A percentile compares a stretch with the other conserved stretches of the same genome.
Evolutionary conservation across 1,140 invertebrate genomes (phyloP).

Genomic region (Neuroterus valhalla): DNA sequence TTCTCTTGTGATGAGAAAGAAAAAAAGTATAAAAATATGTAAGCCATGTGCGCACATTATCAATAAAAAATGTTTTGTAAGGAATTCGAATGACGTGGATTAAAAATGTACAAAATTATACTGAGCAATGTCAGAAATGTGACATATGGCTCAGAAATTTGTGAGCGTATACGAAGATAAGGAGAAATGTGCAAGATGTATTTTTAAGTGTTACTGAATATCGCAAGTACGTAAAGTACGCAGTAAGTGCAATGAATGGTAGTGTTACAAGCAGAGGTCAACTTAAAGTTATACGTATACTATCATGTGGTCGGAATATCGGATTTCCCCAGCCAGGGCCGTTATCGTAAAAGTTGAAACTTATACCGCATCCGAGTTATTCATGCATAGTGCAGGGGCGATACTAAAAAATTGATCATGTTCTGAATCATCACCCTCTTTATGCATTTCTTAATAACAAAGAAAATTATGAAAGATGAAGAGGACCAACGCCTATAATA

Average conservation of each 20-base stretch:
- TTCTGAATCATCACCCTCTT: no score
- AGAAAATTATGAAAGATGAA: not conserved
- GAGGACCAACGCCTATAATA: no score
- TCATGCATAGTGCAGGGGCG: constrained; percentile 16
- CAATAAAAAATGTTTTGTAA: no score
- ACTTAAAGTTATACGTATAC: not conserved
- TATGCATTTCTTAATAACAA: not conserved
- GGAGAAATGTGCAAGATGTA: not conserved
- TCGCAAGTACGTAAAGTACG: not conserved
- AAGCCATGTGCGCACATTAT: no score
- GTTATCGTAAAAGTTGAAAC: constrained; percentile 23
- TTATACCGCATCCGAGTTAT: not conserved
- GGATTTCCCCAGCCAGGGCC: constrained; percentile 2
- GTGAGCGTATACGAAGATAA: not conserved
- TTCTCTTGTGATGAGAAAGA: no score
- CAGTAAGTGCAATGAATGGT: constrained; percentile 1
- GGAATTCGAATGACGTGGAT: no score
- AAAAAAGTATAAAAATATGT: no score
- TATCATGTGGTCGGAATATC: constrained; percentile 14
- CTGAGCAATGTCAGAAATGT: no score
- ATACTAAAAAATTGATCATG: not conserved
- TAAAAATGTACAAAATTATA: no score
- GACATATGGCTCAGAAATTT: no score
- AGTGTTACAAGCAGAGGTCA: not conserved
- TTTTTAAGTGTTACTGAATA: not conserved